phyloP scores from a whole-genome alignment of 2,113 vertebrate genomes.

The Oceanites oceanicus region DNA sequence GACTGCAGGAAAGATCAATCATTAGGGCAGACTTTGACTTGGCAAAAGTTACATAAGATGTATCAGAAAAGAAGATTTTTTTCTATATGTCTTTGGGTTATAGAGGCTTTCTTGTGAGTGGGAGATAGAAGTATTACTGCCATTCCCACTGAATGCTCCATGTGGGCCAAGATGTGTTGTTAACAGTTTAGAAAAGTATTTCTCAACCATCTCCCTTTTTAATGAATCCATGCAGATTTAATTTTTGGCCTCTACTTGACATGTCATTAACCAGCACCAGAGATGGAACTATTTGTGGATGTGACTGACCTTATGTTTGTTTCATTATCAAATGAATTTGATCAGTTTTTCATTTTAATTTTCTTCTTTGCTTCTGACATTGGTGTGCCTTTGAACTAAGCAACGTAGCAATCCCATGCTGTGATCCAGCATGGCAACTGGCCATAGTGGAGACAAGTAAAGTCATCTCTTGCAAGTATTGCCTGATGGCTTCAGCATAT shows the following conservation, averaged over 20 bases:
- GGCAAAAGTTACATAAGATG: neutral
- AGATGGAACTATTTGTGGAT: neutral
- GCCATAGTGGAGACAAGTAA: neutral
- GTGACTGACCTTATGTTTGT: neutral
- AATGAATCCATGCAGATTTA: neutral
- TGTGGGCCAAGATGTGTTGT: neutral
- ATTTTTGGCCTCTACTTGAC: neutral
- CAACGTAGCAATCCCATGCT: neutral
- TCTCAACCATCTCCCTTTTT: neutral
- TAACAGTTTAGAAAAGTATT: neutral
- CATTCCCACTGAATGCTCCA: neutral
- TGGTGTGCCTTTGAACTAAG: neutral
- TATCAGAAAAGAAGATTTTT: neutral
- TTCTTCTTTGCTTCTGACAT: neutral
- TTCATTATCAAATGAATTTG: neutral
- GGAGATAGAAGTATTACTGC: neutral
- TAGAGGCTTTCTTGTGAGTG: neutral
- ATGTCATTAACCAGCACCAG: neutral
- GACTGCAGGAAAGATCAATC: neutral
- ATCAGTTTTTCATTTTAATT: neutral
- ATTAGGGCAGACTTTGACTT: neutral
- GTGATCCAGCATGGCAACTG: neutral
- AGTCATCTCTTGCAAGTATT: neutral
- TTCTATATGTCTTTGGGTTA: accelerated
- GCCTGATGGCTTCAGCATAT: neutral